Conservation (phyloP, 2,888 invertebrate genomes). For the Sinhomidia bicolor region DNA sequence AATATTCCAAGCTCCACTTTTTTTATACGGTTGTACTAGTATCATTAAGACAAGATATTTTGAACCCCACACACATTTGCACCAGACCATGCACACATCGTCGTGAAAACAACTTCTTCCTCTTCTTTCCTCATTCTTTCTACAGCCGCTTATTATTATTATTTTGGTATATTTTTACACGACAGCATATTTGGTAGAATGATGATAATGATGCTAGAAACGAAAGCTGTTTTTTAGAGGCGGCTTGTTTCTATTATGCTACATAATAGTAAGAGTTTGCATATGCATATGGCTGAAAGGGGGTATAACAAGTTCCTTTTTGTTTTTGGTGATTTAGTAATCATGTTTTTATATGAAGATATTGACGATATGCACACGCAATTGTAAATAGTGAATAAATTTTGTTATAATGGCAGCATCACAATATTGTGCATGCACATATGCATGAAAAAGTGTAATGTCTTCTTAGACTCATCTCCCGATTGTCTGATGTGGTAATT, state of each 20-base stretch:
- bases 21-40: background rate
- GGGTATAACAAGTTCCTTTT: background rate
- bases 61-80: background rate
- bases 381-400: background rate
- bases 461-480: background rate
- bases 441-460: background rate
- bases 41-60: background rate
- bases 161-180: conserved; percentile 8
- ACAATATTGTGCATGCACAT: conserved; percentile 34
- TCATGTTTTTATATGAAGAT: background rate
- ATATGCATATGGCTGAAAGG: background rate
- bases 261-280: background rate
- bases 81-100: background rate
- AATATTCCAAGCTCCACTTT: background rate
- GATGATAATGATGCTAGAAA: background rate
- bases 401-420: conserved; percentile 11
- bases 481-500: conserved; percentile 57
- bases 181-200: background rate
- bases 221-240: no score
- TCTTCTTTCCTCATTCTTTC: background rate
- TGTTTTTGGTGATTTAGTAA: conserved; percentile 6
- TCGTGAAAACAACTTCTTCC: conserved; percentile 15
- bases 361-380: conserved; percentile 13
- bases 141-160: background rate
- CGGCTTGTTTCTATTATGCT: background rate